A percentile compares a stretch with the other conserved stretches of the same genome.
These are phyloP conservation scores for Gambusia holbrooki DNA, from an alignment of 2,113 vertebrate genomes.

Conservation along the genomic window DNA sequence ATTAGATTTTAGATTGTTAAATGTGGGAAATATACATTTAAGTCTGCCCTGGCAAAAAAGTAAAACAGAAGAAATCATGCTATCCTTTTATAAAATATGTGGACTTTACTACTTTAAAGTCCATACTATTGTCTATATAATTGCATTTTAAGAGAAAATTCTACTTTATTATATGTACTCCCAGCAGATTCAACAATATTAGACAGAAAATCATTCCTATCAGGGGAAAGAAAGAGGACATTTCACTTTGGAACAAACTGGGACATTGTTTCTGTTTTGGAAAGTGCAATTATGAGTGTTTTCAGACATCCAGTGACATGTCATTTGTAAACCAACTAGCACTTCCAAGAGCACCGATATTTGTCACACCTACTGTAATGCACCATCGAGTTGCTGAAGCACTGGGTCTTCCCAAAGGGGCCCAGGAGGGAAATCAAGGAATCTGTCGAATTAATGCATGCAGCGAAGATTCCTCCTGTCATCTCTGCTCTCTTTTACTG, in stretches of 20 bases:
- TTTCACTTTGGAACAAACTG: conserved; percentile 42
- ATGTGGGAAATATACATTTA: too few species aligned
- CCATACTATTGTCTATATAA: conserved; percentile 12
- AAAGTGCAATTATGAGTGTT: conserved; percentile 71
- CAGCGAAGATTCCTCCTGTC: conserved; percentile 68
- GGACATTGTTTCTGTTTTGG: conserved; percentile 51
- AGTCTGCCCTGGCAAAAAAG: not conserved
- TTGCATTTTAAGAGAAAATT: conserved; percentile 33
- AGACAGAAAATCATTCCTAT: conserved; percentile 38
- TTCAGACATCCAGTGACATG: conserved; percentile 63
- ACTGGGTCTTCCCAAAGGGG: conserved; percentile 59
- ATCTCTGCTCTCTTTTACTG: conserved; percentile 59
- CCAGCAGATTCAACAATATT: conserved; percentile 35
- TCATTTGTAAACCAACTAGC: conserved; percentile 66
- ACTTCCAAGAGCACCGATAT: conserved; percentile 71
- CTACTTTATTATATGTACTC: conserved; percentile 8
- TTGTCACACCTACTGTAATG: conserved; percentile 78
- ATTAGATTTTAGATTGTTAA: too few species aligned
- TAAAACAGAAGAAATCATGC: not conserved
- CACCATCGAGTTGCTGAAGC: conserved; percentile 65
- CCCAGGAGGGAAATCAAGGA: conserved; percentile 78
- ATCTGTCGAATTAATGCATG: conserved; percentile 78
- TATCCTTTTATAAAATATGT: too few species aligned
- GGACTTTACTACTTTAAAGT: not conserved
- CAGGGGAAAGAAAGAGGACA: conserved; percentile 26